Evolutionary conservation across 2,113 vertebrate species (phyloP).

Genomic region (Poecile atricapillus): DNA sequence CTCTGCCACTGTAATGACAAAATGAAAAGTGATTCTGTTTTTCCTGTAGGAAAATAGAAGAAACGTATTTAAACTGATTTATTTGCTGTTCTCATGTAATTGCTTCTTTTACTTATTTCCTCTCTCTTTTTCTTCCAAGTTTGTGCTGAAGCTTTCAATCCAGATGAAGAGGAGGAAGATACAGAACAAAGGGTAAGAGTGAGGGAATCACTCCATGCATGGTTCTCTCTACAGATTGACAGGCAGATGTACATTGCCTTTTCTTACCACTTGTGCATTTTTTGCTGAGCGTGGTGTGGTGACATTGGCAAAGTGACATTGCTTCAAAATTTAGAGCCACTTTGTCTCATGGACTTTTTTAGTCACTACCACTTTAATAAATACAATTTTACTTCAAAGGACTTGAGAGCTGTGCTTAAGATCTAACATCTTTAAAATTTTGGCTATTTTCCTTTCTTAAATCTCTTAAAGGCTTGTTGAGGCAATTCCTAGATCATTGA

Average conservation of each 20-base stretch:
- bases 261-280: neutral
- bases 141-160: conserved; percentile 95
- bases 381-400: neutral
- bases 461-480: neutral
- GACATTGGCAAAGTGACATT: neutral
- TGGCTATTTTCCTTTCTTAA: neutral
- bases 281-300: neutral
- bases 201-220: neutral
- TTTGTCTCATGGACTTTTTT: neutral
- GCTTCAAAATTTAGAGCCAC: neutral
- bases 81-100: neutral
- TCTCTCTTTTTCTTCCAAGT: conserved; percentile 73
- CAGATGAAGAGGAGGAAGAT: conserved; percentile 97
- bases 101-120: neutral
- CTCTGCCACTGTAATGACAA: neutral
- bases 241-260: neutral
- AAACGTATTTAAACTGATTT: neutral
- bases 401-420: neutral
- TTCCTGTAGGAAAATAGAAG: neutral
- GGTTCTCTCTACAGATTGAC: neutral
- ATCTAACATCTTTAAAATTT: neutral
- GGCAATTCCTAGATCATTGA: neutral
- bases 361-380: neutral
- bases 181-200: conserved; percentile 88
- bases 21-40: neutral